Percentiles rank a stretch among this genome's conserved stretches.
phyloP scores from a whole-genome alignment of 2,797 vertebrate genomes.

The Manis crassicaudata region DNA sequence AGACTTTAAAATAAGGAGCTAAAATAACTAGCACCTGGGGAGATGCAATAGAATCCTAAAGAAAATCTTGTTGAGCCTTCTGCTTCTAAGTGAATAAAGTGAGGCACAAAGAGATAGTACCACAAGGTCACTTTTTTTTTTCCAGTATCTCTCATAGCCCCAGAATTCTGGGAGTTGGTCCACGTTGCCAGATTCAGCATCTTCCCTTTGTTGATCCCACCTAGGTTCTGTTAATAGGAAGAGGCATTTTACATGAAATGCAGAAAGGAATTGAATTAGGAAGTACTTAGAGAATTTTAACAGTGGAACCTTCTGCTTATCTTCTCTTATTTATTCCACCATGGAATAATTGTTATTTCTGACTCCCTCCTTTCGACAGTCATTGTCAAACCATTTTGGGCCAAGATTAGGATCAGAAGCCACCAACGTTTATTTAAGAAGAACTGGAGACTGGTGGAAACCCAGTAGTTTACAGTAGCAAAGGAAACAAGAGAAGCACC shows the following conservation, averaged over 20 bases:
- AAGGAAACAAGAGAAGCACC: background rate
- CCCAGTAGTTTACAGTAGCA: background rate
- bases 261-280: background rate
- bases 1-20: background rate
- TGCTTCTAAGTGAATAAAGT: background rate
- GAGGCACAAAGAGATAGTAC: background rate
- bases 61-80: background rate
- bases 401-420: background rate
- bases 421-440: slow-evolving; percentile 3
- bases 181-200: background rate
- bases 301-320: background rate
- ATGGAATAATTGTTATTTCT: background rate
- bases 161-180: background rate
- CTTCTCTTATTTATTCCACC: background rate
- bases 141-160: background rate
- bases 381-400: background rate
- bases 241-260: background rate
- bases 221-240: background rate
- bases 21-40: background rate
- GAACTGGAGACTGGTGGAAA: background rate
- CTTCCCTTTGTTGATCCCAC: background rate
- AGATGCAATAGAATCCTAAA: background rate
- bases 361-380: background rate
- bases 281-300: background rate
- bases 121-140: background rate